Percentiles rank a stretch among this genome's conserved stretches.
Evolutionary conservation across 2,888 invertebrate genomes (phyloP).

Genomic region (Leucozona laternaria): DNA sequence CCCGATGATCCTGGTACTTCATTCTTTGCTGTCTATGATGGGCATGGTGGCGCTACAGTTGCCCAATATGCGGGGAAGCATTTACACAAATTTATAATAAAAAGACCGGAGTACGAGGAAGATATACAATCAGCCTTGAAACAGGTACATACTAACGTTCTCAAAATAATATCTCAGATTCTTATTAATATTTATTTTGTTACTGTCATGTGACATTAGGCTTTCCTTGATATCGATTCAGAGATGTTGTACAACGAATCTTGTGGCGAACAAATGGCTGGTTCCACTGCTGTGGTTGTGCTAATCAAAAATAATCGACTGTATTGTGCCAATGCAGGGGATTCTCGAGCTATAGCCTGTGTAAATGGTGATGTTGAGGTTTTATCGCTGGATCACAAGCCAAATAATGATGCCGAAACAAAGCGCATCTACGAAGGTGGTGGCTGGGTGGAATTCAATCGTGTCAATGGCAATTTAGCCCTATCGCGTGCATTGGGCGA

Average conservation of each 20-base stretch:
- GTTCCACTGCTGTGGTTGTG: constrained; percentile 95
- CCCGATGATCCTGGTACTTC: constrained; percentile 96
- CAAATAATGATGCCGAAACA: constrained; percentile 93
- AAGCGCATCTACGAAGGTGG: constrained; percentile 96
- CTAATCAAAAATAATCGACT: constrained; percentile 93
- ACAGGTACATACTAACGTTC: constrained; percentile 87
- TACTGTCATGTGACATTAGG: constrained; percentile 84
- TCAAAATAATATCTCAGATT: neutral
- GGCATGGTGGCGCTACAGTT: constrained; percentile 90
- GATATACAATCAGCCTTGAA: constrained; percentile 93
- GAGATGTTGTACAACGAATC: constrained; percentile 95
- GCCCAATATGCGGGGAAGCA: constrained; percentile 98
- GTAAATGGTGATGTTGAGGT: constrained; percentile 89
- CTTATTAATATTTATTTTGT: constrained; percentile 14
- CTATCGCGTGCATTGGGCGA: constrained; percentile 98
- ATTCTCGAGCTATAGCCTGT: constrained; percentile 97
- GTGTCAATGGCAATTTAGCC: constrained; percentile 99
- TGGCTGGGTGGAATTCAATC: constrained; percentile 98
- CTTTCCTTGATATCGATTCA: constrained; percentile 95
- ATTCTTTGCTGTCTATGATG: constrained; percentile 97
- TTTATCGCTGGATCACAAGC: constrained; percentile 97
- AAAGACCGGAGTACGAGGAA: constrained; percentile 91
- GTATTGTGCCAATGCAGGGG: constrained; percentile 98
- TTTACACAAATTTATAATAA: constrained; percentile 95
- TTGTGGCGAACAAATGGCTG: constrained; percentile 96